These are phyloP conservation scores for Drosophila demipolita DNA, from an alignment of 2,888 invertebrate genomes.

Conservation along the genomic window DNA sequence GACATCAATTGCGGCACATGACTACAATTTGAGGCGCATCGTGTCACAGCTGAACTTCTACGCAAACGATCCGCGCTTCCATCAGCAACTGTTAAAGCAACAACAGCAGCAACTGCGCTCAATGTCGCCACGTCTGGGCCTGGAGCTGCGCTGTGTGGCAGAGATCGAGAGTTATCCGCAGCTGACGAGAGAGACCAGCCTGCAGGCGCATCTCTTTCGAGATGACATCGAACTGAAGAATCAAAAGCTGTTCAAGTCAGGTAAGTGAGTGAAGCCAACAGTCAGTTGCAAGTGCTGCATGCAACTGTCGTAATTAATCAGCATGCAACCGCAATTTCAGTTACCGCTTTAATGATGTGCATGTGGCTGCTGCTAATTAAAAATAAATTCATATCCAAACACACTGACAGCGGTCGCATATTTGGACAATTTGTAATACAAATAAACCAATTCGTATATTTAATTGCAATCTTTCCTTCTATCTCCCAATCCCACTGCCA, in stretches of 20 bases:
- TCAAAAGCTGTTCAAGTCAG: conserved; percentile 83
- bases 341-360: conserved; percentile 34
- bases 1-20: conserved; percentile 81
- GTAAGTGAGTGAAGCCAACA: conserved; percentile 59
- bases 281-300: neutral
- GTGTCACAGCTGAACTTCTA: conserved; percentile 82
- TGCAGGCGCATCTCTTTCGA: conserved; percentile 75
- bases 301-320: conserved; percentile 47
- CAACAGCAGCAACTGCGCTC: conserved; percentile 26
- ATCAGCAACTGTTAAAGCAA: conserved; percentile 49
- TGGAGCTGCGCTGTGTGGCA: conserved; percentile 82
- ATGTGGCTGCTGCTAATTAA: conserved; percentile 69
- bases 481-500: conserved; percentile 4
- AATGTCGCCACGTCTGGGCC: conserved; percentile 55
- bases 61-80: conserved; percentile 81
- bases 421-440: conserved; percentile 68
- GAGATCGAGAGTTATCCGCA: conserved; percentile 82
- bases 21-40: conserved; percentile 80
- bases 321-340: conserved; percentile 69
- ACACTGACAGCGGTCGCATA: conserved; percentile 61
- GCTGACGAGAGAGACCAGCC: conserved; percentile 72
- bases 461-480: conserved; percentile 32
- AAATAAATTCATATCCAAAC: conserved; percentile 64
- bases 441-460: conserved; percentile 47
- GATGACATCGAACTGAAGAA: conserved; percentile 82